Base-by-base conservation (phyloP, 2,888 invertebrate species). In the Periphyllus acericola region DNA sequence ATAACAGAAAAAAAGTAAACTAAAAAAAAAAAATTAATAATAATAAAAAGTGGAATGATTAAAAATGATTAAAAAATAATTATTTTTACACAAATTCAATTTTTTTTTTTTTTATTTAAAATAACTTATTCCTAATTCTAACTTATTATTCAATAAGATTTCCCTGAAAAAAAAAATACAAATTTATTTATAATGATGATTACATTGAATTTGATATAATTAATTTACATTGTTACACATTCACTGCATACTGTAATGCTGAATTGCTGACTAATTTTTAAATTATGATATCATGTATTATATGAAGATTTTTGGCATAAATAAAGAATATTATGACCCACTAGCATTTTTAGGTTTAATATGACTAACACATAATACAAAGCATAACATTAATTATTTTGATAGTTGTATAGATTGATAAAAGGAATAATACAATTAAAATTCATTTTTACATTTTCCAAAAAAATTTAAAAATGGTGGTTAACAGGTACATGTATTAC, bases 31-130 rank as follows among this genome's bases (percentile, higher is more conserved):
- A 4, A 78, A 68, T 25, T 52, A 84, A 1, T 52, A 78, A 40
- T 36, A 25, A 52, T 68, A 46, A 68, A 82, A 83, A 75, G 60
- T 76, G 87, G 87, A 87, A 87, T 87, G 80, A 66, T 87, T 87
- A 76, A 66, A 84, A 74, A n/a, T 68, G n/a, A 75, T 66, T 17
- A 79, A 81, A 29, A 87, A 80, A 74, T 81, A 72, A 74, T 36
- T 46, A 40, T 81, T 82, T 71, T 52, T 6, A 25, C 17, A 76
- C 17, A 76, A 29, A 40, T 66, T 66, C n/a, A 34, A 68, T 32
- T 21, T 9, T 71, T 46, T 46, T n/a, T n/a, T 29, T 76, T 52
- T 32, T 32, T 21, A 32, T 29, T 76, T 52, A 8, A 17, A 71
- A 68, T 36, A 82, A 29, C 29, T 82, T 71, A 17, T 25, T 11